Percentiles rank a stretch among this genome's conserved stretches.
Conservation (phyloP, 1,140 invertebrate genomes). For the Brachystomella parvula region DNA sequence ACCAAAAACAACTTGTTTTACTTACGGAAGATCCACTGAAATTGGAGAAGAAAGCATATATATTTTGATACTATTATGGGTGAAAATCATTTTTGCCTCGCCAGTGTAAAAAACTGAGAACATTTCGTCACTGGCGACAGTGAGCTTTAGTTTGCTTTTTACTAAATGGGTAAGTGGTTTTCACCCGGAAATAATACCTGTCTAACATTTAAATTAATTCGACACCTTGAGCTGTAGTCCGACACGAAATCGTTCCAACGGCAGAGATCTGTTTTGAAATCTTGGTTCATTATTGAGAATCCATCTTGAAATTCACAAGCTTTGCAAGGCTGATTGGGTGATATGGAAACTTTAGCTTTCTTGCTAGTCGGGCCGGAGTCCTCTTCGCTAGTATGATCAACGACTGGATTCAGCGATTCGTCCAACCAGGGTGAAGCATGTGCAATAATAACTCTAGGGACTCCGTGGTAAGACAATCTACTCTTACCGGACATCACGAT, state of each 20-base stretch:
- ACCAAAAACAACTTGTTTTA: too few relatives aligned
- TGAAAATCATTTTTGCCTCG: too few relatives aligned
- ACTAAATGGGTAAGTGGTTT: not conserved
- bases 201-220: slow-evolving; percentile 69
- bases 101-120: too few relatives aligned
- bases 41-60: too few relatives aligned
- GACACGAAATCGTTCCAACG: slow-evolving; percentile 50
- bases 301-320: slow-evolving; percentile 4
- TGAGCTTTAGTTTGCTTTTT: too few relatives aligned
- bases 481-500: slow-evolving; percentile 69
- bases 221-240: slow-evolving; percentile 51
- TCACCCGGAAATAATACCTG: slow-evolving; percentile 50
- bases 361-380: not conserved
- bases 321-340: slow-evolving; percentile 14
- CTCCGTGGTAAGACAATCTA: slow-evolving; percentile 70
- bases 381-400: slow-evolving; percentile 25
- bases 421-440: slow-evolving; percentile 47
- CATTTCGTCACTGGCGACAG: too few relatives aligned
- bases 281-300: slow-evolving; percentile 24
- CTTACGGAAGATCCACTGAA: too few relatives aligned
- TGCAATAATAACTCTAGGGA: slow-evolving; percentile 62
- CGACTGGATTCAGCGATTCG: slow-evolving; percentile 17
- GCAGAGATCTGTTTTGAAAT: slow-evolving; percentile 35
- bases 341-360: not conserved
- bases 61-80: too few relatives aligned